phyloP scores from a whole-genome alignment of 2,888 invertebrate species.

The Leptopilina myrica region DNA sequence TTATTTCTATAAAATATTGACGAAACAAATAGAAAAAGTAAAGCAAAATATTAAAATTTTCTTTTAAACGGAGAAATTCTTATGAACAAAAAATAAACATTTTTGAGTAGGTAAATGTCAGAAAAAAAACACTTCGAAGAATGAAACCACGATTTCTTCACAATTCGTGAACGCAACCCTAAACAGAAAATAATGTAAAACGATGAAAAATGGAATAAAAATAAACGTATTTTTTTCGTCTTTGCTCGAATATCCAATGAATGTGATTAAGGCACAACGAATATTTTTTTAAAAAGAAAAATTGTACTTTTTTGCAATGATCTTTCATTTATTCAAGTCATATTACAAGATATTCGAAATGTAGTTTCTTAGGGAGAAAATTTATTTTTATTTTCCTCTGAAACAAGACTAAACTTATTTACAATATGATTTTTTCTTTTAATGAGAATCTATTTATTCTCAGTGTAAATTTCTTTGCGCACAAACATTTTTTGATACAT shows the following conservation, averaged over 20 bases:
- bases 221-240: slow-evolving; percentile 10
- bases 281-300: not conserved
- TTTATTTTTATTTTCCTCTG: not conserved
- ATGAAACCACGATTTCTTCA: no score
- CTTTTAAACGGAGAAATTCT: no score
- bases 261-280: slow-evolving; percentile 40
- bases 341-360: not conserved
- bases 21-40: no score
- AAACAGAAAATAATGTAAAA: not conserved
- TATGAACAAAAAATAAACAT: no score
- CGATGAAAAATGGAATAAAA: not conserved
- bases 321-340: slow-evolving; percentile 19
- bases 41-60: no score
- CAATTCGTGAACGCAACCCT: no score
- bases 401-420: slow-evolving; percentile 18
- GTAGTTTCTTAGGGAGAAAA: not conserved
- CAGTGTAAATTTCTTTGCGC: not conserved
- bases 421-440: slow-evolving; percentile 2
- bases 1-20: no score
- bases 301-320: not conserved
- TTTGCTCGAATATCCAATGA: not conserved
- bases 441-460: not conserved
- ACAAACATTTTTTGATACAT: slow-evolving; percentile 3
- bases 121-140: no score
- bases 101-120: no score